Evolutionary conservation across 2,113 vertebrate species (phyloP).

Genomic region (Coptodon bakossiorum): DNA sequence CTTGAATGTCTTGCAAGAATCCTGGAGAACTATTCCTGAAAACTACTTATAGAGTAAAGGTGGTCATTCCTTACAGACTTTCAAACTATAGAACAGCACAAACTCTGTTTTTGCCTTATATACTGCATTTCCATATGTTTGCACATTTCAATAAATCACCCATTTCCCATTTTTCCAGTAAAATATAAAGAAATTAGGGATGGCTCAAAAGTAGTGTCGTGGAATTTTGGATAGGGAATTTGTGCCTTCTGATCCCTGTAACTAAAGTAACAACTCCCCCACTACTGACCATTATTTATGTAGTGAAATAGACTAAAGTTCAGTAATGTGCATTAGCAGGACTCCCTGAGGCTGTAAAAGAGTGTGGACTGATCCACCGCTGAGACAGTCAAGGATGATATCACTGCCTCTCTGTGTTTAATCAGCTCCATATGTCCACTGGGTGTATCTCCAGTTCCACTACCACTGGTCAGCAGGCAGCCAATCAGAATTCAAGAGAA

Average conservation of each 20-base stretch:
- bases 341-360: not conserved
- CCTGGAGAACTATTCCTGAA: not conserved
- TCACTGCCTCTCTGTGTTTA: slow-evolving; percentile 18
- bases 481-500: slow-evolving; percentile 21
- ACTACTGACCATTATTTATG: not conserved
- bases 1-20: not conserved
- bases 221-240: not conserved
- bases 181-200: not conserved
- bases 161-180: not conserved
- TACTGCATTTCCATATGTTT: not conserved
- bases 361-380: not conserved
- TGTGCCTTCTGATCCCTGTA: not conserved
- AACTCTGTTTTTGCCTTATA: not conserved
- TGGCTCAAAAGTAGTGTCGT: not conserved
- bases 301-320: not conserved
- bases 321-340: not conserved
- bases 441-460: not conserved
- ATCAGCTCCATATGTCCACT: slow-evolving; percentile 47
- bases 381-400: slow-evolving; percentile 2
- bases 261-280: not conserved
- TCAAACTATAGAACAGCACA: not conserved
- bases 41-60: not conserved
- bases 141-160: not conserved
- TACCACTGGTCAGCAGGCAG: slow-evolving; percentile 4
- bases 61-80: not conserved